Evolutionary conservation across 2,888 invertebrate genomes (phyloP).

Genomic region (Pachymerium ferrugineum): DNA sequence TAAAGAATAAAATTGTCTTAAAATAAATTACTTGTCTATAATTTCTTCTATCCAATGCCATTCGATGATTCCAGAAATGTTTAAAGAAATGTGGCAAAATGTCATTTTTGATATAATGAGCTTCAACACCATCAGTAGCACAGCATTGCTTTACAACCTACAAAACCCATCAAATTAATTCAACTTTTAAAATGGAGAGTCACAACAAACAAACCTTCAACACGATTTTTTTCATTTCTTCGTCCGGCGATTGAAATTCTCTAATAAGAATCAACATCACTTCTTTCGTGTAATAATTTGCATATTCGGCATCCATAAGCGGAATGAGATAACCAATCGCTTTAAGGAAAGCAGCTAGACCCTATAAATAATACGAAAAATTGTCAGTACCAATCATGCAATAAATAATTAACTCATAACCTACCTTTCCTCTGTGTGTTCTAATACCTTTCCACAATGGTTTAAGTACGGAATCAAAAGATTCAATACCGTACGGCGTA

Average conservation of each 20-base stretch:
- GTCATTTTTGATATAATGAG: constrained; percentile 98
- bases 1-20: not conserved
- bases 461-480: constrained; percentile 98
- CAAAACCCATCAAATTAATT: not conserved
- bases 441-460: constrained; percentile 99
- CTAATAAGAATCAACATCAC: constrained; percentile 97
- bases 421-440: constrained; percentile 61
- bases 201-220: constrained; percentile 64
- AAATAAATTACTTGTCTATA: constrained; percentile 66
- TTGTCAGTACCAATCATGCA: not conserved
- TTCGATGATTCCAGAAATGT: constrained; percentile 99
- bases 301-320: constrained; percentile 99
- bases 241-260: constrained; percentile 99
- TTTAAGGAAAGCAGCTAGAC: constrained; percentile 97
- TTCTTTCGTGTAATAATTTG: constrained; percentile 98
- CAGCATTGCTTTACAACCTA: constrained; percentile 99
- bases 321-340: constrained; percentile 99
- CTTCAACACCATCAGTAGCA: constrained; percentile 98
- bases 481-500: constrained; percentile 99
- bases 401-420: constrained; percentile 5
- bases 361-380: constrained; percentile 55
- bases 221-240: constrained; percentile 99
- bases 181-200: not conserved
- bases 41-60: constrained; percentile 97
- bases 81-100: constrained; percentile 98